Percentiles rank a stretch among this genome's conserved stretches.
These are phyloP conservation scores for Rutilus rutilus DNA, from an alignment of 2,113 vertebrate species.

Conservation along the genomic window DNA sequence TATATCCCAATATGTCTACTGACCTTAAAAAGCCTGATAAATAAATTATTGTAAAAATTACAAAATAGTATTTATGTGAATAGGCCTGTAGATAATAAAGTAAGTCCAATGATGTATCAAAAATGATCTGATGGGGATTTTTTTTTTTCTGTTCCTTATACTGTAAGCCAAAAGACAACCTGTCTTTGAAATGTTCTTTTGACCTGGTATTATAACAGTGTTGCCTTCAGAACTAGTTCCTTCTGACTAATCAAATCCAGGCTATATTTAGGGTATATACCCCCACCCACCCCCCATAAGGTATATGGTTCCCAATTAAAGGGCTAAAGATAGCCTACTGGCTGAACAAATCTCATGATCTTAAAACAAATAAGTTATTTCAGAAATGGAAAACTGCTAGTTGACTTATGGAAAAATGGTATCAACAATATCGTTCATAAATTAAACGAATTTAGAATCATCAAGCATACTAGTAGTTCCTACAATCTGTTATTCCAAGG, in stretches of 20 bases:
- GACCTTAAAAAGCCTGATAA: background rate
- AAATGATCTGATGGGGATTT: too few species aligned
- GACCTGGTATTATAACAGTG: conserved; percentile 33
- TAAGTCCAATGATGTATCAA: background rate
- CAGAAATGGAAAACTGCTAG: background rate
- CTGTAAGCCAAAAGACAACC: conserved; percentile 54
- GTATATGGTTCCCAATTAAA: conserved; percentile 2
- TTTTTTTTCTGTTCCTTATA: background rate
- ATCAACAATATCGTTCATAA: background rate
- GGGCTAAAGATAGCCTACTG: background rate
- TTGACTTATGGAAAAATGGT: background rate
- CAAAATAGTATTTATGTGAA: background rate
- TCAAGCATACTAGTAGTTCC: too few species aligned
- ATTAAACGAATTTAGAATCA: background rate
- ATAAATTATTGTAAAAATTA: background rate
- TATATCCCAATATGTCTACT: background rate
- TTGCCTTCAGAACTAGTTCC: background rate
- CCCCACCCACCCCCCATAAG: background rate
- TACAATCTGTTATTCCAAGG: too few species aligned
- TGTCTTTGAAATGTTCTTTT: conserved; percentile 49
- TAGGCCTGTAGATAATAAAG: background rate
- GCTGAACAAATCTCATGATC: background rate
- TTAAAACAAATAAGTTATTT: background rate
- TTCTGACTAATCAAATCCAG: background rate
- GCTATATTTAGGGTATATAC: background rate